phyloP scores from a whole-genome alignment of 2,797 vertebrate species.

The Lateolabrax maculatus region DNA sequence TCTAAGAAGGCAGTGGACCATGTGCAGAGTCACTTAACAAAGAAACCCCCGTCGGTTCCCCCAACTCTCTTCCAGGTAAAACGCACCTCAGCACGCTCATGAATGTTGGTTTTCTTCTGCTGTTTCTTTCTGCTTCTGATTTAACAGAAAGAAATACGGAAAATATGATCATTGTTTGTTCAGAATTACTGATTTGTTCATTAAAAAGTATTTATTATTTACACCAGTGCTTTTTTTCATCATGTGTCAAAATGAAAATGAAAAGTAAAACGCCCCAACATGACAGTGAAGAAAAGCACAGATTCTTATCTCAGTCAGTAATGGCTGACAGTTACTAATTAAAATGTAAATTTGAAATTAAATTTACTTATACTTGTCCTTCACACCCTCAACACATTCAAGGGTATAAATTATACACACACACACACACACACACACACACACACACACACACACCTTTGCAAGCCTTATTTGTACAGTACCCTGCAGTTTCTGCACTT shows the following conservation, averaged over 20 bases:
- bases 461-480: not conserved
- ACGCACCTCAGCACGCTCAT: too few species aligned
- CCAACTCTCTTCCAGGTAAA: constrained; percentile 95
- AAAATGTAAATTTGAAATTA: not conserved
- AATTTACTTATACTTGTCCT: not conserved
- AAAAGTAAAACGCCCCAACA: too few species aligned
- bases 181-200: too few species aligned
- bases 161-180: too few species aligned
- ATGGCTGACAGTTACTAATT: not conserved
- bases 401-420: not conserved
- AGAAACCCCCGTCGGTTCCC: constrained; percentile 95
- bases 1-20: constrained; percentile 97
- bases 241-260: too few species aligned
- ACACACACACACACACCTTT: not conserved
- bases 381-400: constrained; percentile 4
- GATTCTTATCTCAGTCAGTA: too few species aligned
- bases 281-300: too few species aligned
- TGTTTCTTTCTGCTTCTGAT: too few species aligned
- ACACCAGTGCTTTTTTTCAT: not conserved
- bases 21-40: constrained; percentile 93
- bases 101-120: too few species aligned
- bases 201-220: not conserved
- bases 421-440: constrained; percentile 2
- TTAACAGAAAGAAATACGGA: too few species aligned
- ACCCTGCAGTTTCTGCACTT: not conserved